A percentile compares a stretch with the other conserved stretches of the same genome.
Evolutionary conservation across 2,888 invertebrate genomes (phyloP).

Genomic region (Eristalis pertinax): DNA sequence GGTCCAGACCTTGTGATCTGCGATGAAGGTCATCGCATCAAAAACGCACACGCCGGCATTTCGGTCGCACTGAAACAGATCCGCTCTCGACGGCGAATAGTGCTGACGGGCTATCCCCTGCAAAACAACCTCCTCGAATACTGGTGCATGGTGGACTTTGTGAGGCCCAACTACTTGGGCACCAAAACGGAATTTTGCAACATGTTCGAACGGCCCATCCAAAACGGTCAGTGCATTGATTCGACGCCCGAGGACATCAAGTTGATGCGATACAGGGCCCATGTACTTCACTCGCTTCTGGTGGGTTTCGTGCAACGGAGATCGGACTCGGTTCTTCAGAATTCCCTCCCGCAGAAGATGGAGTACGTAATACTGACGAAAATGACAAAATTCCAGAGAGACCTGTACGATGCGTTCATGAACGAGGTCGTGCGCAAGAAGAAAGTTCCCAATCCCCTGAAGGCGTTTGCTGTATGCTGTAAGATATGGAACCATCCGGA

Average conservation of each 20-base stretch:
- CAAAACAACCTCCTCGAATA: slow-evolving; percentile 98
- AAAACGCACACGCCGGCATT: slow-evolving; percentile 98
- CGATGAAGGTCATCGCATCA: slow-evolving; percentile 98
- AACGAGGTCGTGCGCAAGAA: slow-evolving; percentile 93
- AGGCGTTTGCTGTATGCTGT: slow-evolving; percentile 99
- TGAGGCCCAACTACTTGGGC: slow-evolving; percentile 97
- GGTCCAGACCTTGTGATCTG: slow-evolving; percentile 97
- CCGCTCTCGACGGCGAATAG: slow-evolving; percentile 95
- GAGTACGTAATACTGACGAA: slow-evolving; percentile 95
- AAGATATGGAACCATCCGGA: slow-evolving; percentile 99
- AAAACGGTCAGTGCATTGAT: slow-evolving; percentile 98
- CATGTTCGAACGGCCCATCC: slow-evolving; percentile 99
- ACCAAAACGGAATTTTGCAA: slow-evolving; percentile 98
- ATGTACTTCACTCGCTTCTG: slow-evolving; percentile 95
- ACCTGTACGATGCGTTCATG: slow-evolving; percentile 96
- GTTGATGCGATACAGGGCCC: slow-evolving; percentile 96
- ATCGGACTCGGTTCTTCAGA: slow-evolving; percentile 95
- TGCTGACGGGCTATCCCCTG: slow-evolving; percentile 98
- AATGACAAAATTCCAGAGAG: slow-evolving; percentile 95
- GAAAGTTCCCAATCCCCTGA: slow-evolving; percentile 95
- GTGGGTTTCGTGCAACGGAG: slow-evolving; percentile 98
- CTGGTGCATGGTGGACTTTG: slow-evolving; percentile 99
- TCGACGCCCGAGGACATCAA: slow-evolving; percentile 96
- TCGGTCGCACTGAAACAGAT: slow-evolving; percentile 97
- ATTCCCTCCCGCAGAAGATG: slow-evolving; percentile 95